Conservation (phyloP, 2,797 vertebrate species). For the Rhinogobio ventralis region DNA sequence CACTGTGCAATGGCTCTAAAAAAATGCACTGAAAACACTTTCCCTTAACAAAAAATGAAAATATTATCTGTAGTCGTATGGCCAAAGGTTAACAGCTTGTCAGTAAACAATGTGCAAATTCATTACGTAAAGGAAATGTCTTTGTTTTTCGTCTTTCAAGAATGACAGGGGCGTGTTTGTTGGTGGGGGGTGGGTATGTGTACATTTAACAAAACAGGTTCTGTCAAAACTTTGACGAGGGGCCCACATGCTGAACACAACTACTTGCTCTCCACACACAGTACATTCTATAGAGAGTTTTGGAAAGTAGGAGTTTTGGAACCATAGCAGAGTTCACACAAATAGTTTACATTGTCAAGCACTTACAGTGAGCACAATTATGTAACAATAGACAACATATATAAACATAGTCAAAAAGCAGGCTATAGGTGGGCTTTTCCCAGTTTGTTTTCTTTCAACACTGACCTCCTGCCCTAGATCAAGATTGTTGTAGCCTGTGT, state of each 20-base stretch:
- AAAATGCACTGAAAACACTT: not conserved
- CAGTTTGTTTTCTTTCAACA: not conserved
- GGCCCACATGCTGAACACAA: not conserved
- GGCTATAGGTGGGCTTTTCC: not conserved
- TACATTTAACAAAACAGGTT: constrained; percentile 13
- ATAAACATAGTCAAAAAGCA: not conserved
- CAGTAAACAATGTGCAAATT: not conserved
- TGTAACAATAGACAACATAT: not conserved
- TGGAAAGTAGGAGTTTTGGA: not conserved
- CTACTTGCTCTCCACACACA: not conserved
- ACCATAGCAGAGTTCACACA: not conserved
- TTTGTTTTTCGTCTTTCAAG: not conserved
- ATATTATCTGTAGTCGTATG: not conserved
- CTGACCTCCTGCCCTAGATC: not conserved
- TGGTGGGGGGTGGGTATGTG: not conserved
- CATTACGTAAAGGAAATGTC: not conserved
- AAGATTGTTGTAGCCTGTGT: not conserved
- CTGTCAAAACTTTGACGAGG: constrained; percentile 14
- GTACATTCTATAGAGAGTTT: not conserved
- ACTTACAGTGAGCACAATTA: not conserved
- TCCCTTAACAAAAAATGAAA: not conserved
- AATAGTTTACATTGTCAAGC: not conserved
- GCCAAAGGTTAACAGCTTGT: not conserved
- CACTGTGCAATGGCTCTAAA: not conserved
- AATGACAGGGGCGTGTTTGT: not conserved